These are phyloP conservation scores for Hartigia nigra DNA, from an alignment of 2,888 invertebrate genomes.

Conservation along the genomic window DNA sequence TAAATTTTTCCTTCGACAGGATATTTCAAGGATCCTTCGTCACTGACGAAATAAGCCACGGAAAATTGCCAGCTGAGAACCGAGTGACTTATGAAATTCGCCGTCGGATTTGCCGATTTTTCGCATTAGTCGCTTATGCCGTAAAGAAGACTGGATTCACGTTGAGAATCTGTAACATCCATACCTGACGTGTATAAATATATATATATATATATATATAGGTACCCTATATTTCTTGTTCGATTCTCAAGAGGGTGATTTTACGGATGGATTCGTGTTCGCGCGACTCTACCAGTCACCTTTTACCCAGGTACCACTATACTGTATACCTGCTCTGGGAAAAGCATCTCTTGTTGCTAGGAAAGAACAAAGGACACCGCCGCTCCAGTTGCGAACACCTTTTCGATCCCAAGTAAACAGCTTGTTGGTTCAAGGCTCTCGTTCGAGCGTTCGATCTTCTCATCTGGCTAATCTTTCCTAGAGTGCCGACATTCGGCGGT, in stretches of 20 bases:
- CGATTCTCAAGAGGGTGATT: constrained; percentile 34
- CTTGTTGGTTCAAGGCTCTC: constrained; percentile 36
- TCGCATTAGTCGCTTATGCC: not conserved
- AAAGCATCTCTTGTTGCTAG: constrained; percentile 32
- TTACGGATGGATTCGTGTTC: constrained; percentile 46
- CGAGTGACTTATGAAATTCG: not conserved
- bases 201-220: not conserved
- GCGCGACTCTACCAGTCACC: constrained; percentile 34
- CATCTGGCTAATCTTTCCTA: constrained; percentile 35
- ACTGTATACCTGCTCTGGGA: constrained; percentile 32
- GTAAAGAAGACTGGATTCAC: not conserved
- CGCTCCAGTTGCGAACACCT: constrained; percentile 52
- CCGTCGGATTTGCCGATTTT: not conserved
- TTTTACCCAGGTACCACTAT: constrained; percentile 17
- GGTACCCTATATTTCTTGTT: not conserved
- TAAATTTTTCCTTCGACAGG: not conserved
- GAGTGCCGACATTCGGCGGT: not conserved
- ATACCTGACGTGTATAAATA: not conserved
- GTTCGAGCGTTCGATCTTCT: constrained; percentile 36
- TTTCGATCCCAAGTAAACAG: constrained; percentile 50
- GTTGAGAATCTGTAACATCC: not conserved
- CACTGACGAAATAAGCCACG: not conserved
- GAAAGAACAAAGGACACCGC: constrained; percentile 48
- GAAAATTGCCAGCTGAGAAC: not conserved
- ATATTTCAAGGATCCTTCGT: not conserved